A percentile compares a stretch with the other conserved stretches of the same genome.
These are phyloP conservation scores for Sander lucioperca DNA, from an alignment of 2,113 vertebrate genomes.

Conservation along the genomic window DNA sequence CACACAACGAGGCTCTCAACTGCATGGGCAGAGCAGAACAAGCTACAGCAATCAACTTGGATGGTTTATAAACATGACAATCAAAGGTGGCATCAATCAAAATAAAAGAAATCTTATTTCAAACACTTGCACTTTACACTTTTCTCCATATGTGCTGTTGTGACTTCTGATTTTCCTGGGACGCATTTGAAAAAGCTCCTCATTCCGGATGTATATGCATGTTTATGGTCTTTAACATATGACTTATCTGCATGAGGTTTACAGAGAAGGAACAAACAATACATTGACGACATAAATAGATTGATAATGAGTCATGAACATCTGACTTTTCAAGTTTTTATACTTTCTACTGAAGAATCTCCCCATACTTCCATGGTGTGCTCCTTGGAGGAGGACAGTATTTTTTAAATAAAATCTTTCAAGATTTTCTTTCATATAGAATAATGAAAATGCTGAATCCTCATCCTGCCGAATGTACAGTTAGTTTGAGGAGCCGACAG, in stretches of 20 bases:
- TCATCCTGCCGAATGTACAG: background rate
- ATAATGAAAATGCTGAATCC: background rate
- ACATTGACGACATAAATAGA: background rate
- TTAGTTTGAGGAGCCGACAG: background rate
- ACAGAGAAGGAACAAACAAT: background rate
- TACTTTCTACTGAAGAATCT: background rate
- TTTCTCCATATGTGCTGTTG: too few relatives aligned
- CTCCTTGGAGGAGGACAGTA: background rate
- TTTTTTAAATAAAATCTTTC: background rate
- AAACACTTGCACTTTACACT: too few relatives aligned
- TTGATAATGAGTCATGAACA: background rate
- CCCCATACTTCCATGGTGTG: background rate
- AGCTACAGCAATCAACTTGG: too few relatives aligned
- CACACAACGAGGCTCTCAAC: background rate
- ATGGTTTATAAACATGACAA: too few relatives aligned
- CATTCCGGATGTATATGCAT: too few relatives aligned
- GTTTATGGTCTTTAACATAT: too few relatives aligned
- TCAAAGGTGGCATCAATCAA: too few relatives aligned
- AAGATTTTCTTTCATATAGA: background rate
- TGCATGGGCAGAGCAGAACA: background rate
- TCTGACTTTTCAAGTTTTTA: background rate
- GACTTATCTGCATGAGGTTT: background rate
- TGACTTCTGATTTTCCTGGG: too few relatives aligned
- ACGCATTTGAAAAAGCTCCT: too few relatives aligned
- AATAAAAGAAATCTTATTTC: too few relatives aligned